phyloP scores from a whole-genome alignment of 2,113 vertebrate genomes.

The Chaenocephalus aceratus region DNA sequence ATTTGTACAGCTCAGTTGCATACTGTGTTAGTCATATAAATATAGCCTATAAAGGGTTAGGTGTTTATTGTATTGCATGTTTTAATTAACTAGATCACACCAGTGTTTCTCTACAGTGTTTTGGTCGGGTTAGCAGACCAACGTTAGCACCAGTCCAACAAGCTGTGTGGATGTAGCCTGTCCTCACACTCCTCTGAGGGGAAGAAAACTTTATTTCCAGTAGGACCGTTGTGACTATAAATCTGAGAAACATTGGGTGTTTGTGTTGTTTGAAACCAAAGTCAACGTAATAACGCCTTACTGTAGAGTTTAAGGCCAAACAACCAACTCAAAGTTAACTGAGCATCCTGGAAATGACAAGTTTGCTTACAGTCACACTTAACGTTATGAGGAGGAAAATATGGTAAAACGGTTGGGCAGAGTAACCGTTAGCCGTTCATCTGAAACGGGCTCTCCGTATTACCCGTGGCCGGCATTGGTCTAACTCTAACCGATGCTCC shows the following conservation, averaged over 20 bases:
- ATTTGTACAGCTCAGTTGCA: constrained; percentile 3
- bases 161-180: constrained; percentile 63
- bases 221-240: constrained; percentile 1
- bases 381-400: constrained; percentile 20
- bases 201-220: constrained; percentile 69
- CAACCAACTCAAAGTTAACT: constrained; percentile 67
- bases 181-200: constrained; percentile 27
- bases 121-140: constrained; percentile 43
- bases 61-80: background rate
- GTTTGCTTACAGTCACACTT: constrained; percentile 64
- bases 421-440: constrained; percentile 51
- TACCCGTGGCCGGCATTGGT: constrained; percentile 18
- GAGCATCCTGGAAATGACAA: constrained; percentile 79
- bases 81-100: background rate
- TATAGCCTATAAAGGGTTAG: background rate
- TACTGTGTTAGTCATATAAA: background rate
- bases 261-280: constrained; percentile 5
- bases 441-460: constrained; percentile 9
- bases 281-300: background rate
- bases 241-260: constrained; percentile 3
- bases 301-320: constrained; percentile 57
- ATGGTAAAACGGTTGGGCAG: constrained; percentile 40
- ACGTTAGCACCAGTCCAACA: constrained; percentile 62
- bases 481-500: constrained; percentile 8
- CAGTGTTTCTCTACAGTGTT: constrained; percentile 17